phyloP scores from a whole-genome alignment of 2,113 vertebrate genomes.

The Melanerpes formicivorus region DNA sequence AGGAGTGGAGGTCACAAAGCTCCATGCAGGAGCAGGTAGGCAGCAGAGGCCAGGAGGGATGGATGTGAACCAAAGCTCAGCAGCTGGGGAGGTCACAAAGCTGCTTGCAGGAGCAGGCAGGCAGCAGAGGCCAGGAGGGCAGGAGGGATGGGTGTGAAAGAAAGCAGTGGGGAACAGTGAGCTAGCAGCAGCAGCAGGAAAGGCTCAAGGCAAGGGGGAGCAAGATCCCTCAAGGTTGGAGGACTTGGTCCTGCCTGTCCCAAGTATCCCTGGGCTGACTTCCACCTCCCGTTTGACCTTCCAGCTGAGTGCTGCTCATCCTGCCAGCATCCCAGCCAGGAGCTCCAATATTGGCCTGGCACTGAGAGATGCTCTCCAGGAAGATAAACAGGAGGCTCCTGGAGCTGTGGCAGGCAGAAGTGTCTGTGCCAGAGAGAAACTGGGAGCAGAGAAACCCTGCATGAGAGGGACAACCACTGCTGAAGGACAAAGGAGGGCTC shows the following conservation, averaged over 20 bases:
- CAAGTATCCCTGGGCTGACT: background rate
- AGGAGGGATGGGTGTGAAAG: too few species aligned
- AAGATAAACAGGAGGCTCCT: conserved; percentile 40
- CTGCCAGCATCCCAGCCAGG: background rate
- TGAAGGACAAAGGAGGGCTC: background rate
- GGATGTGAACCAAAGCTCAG: too few species aligned
- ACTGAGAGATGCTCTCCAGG: background rate
- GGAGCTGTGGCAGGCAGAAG: background rate
- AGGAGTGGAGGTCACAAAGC: too few species aligned
- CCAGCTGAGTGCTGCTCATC: background rate
- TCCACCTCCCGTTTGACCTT: background rate
- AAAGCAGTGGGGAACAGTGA: too few species aligned
- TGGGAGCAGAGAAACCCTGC: background rate
- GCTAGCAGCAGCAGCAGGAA: too few species aligned
- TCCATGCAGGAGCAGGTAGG: too few species aligned
- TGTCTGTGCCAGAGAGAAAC: background rate
- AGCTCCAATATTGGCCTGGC: conserved; percentile 16
- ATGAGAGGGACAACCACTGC: background rate
- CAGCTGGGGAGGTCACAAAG: too few species aligned
- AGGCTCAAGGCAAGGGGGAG: background rate
- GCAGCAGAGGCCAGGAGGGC: too few species aligned
- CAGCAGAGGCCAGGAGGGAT: too few species aligned
- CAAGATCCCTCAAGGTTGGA: background rate
- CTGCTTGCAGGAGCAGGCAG: too few species aligned
- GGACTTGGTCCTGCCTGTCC: background rate